Base-by-base conservation (phyloP, 2,113 vertebrate species). In the Kryptolebias marmoratus region DNA sequence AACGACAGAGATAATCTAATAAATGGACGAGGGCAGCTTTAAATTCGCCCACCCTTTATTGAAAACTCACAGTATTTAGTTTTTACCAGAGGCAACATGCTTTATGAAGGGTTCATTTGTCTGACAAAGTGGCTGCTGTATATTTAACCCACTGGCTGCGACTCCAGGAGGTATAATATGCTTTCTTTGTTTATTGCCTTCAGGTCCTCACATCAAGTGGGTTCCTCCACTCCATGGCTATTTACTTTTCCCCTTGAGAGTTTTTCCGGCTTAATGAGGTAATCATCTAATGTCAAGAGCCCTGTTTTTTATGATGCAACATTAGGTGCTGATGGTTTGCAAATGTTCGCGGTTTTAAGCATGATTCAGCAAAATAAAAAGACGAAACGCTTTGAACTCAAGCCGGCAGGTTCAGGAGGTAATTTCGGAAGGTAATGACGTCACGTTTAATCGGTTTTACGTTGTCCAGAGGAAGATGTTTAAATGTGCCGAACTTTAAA, bases 21-120 rank as follows among this genome's bases (percentile, higher is more conserved):
- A 7, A 3, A 31, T 30, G 54, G 11, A 59, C 18, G 11, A 2
- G 15, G 42, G 32, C 16, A 61, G 48, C 54, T 52, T 13, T 14
- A 31, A 27, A 44, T 45, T 32, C 30, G 27, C 60, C 10, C 42
- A 52, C 28, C 39, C 18, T 22, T 22, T 45, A 56, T 49, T 1
- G 52, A 58, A 55, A 31, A 49, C 13, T 60, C 6, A 2, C 32
- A 68, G 32, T 64, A 45, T 75, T 45, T n/a, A 4, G 9, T 55
- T 5, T 56, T 28, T 6, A 49, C 57, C 4, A 2, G 48, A 50
- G 68, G 62, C 44, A 36, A 14, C 1, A 14, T 27, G 27, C 28
- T 71, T 66, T 36, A 76, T 68, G 47, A 81, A 42, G 49, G 59
- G 3, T 61, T 79, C 52, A 71, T 80, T 67, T 66, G 52, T 81